Conservation (phyloP, 2,888 invertebrate species). For the Geotrupes spiniger region DNA sequence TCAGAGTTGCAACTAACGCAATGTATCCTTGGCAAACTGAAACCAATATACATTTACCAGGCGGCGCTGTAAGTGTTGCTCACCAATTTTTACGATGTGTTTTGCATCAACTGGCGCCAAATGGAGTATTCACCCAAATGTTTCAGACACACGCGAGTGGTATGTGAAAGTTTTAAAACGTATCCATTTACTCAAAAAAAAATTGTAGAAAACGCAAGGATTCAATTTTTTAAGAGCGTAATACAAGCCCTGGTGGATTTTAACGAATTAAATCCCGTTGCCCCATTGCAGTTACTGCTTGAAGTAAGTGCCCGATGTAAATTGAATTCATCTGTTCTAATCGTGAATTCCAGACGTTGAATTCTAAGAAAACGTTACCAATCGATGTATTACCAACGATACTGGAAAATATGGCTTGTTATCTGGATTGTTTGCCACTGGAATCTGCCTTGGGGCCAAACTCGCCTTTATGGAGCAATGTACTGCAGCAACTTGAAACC, state of each 20-base stretch:
- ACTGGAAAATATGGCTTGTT: conserved; percentile 88
- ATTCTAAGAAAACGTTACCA: conserved; percentile 73
- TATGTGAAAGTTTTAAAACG: conserved; percentile 41
- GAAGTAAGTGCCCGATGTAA: conserved; percentile 57
- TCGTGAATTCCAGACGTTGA: conserved; percentile 59
- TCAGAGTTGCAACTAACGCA: conserved; percentile 71
- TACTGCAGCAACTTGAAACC: conserved; percentile 82
- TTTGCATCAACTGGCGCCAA: conserved; percentile 93
- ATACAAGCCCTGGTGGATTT: conserved; percentile 93
- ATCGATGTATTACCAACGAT: conserved; percentile 71
- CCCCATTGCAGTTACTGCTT: conserved; percentile 86
- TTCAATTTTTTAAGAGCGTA: conserved; percentile 91
- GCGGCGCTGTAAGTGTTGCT: conserved; percentile 92
- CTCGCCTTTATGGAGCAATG: conserved; percentile 72
- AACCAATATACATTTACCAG: conserved; percentile 84
- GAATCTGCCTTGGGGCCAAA: conserved; percentile 70
- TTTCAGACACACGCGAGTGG: conserved; percentile 88
- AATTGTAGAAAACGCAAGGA: conserved; percentile 63
- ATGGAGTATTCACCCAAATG: conserved; percentile 94
- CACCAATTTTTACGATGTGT: conserved; percentile 96
- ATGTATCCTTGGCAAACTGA: conserved; percentile 89
- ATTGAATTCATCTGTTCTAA: too few species aligned
- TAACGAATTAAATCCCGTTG: conserved; percentile 91
- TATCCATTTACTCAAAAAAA: conserved; percentile 1
- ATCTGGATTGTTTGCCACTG: conserved; percentile 87